These are phyloP conservation scores for Mythimna pallens DNA, from an alignment of 2,888 invertebrate species.

Conservation along the genomic window DNA sequence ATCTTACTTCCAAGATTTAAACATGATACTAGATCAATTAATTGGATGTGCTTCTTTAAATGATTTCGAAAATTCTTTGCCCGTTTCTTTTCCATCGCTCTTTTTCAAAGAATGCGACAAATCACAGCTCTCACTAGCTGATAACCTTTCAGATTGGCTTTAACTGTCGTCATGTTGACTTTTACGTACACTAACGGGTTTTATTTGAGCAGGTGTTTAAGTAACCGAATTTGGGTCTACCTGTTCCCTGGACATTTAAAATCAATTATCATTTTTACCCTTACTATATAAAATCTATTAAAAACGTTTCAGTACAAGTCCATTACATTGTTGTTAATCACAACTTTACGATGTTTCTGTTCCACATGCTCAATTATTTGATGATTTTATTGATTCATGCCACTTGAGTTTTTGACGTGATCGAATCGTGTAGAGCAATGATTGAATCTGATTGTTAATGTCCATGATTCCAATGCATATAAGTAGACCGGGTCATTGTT, in stretches of 20 bases:
- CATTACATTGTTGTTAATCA: constrained; percentile 1
- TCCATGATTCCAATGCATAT: constrained; percentile 40
- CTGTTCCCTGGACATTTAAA: constrained; percentile 5
- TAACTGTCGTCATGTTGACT: constrained; percentile 15
- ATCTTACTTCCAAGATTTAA: not conserved
- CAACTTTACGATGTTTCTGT: constrained; percentile 32
- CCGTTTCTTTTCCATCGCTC: not conserved
- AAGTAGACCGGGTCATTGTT: constrained; percentile 38
- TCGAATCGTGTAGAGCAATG: constrained; percentile 54
- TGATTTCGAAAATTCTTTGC: not conserved
- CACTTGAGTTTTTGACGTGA: constrained; percentile 57
- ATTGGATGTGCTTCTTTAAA: constrained; percentile 15
- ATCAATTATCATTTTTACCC: constrained; percentile 4
- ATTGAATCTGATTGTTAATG: constrained; percentile 52
- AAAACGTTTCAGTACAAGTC: constrained; percentile 5
- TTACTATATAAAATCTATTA: not conserved
- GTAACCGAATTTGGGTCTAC: constrained; percentile 1
- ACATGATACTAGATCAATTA: not conserved
- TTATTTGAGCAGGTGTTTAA: constrained; percentile 15
- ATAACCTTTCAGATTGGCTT: constrained; percentile 30
- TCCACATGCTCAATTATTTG: constrained; percentile 52
- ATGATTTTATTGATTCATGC: constrained; percentile 59
- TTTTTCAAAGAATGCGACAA: constrained; percentile 15
- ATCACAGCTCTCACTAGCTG: constrained; percentile 22
- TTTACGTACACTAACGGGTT: constrained; percentile 38